Conservation (phyloP, 2,797 vertebrate species). For the Onychomys arenicola region DNA sequence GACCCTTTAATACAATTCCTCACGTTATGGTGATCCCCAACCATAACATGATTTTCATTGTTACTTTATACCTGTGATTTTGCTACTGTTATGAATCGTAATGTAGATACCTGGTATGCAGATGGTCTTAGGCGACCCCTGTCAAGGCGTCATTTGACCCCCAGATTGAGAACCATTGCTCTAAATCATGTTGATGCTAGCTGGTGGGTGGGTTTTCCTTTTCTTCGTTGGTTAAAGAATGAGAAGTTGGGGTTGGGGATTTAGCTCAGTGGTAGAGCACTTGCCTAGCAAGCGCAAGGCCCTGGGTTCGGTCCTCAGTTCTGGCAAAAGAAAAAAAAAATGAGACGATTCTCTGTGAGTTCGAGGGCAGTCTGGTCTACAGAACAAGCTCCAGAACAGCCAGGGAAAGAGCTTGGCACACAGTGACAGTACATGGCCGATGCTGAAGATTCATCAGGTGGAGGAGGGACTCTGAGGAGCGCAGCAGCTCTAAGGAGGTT, state of each 20-base stretch:
- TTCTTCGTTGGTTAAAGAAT: background rate
- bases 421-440: no score
- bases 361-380: background rate
- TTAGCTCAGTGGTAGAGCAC: no score
- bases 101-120: background rate
- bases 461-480: background rate
- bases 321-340: no score
- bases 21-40: background rate
- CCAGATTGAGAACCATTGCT: background rate
- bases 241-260: no score
- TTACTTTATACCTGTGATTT: background rate
- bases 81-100: background rate
- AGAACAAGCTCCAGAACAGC: background rate
- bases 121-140: background rate
- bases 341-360: background rate
- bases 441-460: background rate
- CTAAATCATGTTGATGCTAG: background rate
- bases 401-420: background rate
- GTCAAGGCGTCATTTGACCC: background rate
- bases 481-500: no score
- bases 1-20: background rate
- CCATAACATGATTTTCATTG: background rate
- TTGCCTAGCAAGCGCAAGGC: no score
- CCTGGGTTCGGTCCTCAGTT: no score
- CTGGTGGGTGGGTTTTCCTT: background rate